Evolutionary conservation across 2,797 vertebrate genomes (phyloP), one percentile per base, ranked within the genome.

Genomic region (Natrix natrix): DNA sequence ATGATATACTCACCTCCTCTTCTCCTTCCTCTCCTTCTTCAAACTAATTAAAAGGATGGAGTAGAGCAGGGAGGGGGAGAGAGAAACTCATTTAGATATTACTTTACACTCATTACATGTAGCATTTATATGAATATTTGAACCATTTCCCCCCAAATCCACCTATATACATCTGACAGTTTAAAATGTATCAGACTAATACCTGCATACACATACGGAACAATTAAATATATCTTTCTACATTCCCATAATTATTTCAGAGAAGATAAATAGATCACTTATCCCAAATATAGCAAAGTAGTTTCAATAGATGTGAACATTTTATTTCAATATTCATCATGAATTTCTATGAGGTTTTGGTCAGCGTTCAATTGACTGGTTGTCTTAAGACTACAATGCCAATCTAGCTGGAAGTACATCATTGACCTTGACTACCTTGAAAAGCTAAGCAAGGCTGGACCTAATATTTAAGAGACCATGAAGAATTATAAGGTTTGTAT

Each of bases 21-120:
- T 99, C 99, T 94, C 98, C 99, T 97, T 99, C 99, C 95, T 99
- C 99, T 32, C 98, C 97, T 96, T 99, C 99, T 97, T 99, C 99
- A 98, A 99, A 99, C 99, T 99, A 97, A 83, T 74, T 12, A 83
- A 66, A 66, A 83, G 10, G 43, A 83, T 83, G 78, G 78, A 83
- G 37, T 43, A 8, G 17, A 22, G 20, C 37, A 74, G 74, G 78
- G 43, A 48, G 37, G 98, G 97, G 48, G 57, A 94, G 91, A 89
- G 90, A 37, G 20, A 94, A n/a, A 92, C 61, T 24, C 5, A 7
- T 90, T 95, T 26, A 95, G 87, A 60, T 52, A 32, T 63, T 1
- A 89, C 1, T 0, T 1, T 69, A 52, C 66, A 59, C 7, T 66
- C 8, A 37, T 7, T 52, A 63, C 8, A 78, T 4, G 16, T 54